These are phyloP conservation scores for Neomonachus schauinslandi DNA, from an alignment of 2,113 vertebrate species.

Conservation along the genomic window DNA sequence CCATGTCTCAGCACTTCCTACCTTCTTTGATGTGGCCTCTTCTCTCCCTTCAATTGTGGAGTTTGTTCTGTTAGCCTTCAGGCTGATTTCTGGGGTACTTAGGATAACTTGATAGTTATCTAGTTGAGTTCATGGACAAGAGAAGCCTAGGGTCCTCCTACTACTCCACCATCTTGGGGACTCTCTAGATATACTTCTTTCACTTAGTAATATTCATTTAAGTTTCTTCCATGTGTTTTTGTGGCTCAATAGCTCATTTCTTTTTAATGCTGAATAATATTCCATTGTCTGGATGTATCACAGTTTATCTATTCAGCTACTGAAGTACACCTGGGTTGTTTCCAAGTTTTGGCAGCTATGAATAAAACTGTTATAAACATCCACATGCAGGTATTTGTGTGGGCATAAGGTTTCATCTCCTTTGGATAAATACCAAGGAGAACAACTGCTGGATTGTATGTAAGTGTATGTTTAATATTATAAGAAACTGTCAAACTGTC, in stretches of 20 bases:
- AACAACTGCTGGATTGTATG: background rate
- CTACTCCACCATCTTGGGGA: background rate
- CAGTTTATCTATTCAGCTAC: background rate
- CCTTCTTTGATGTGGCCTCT: background rate
- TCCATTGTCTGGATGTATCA: background rate
- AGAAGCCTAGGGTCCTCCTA: background rate
- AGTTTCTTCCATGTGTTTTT: background rate
- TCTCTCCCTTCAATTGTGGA: background rate
- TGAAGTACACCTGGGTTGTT: background rate
- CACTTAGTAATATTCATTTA: background rate
- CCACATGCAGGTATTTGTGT: background rate
- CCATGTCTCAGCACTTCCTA: background rate
- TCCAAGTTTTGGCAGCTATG: constrained; percentile 12
- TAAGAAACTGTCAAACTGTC: background rate
- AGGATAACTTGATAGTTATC: background rate
- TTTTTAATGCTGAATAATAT: constrained; percentile 16
- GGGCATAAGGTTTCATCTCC: background rate
- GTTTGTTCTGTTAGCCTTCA: background rate
- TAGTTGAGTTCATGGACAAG: background rate
- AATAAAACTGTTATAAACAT: constrained; percentile 1
- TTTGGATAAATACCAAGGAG: background rate
- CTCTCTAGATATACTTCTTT: background rate
- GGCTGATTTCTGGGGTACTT: background rate
- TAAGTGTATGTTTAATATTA: background rate
- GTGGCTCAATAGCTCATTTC: background rate